A percentile compares a stretch with the other conserved stretches of the same genome.
Evolutionary conservation across 2,888 invertebrate genomes (phyloP).

Genomic region (Escarpia spicata): DNA sequence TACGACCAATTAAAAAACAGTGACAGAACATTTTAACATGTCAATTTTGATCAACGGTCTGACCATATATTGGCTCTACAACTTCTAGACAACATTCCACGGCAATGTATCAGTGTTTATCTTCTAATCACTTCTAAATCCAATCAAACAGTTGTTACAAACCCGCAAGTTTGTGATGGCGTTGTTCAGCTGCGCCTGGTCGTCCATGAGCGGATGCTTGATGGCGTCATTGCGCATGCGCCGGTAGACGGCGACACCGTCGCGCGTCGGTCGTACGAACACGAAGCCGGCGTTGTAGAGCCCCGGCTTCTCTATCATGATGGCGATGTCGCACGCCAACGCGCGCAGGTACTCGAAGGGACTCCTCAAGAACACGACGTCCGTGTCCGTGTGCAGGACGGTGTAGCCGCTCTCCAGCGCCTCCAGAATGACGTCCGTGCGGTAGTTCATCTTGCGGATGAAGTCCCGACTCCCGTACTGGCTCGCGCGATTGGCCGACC

Average conservation of each 20-base stretch:
- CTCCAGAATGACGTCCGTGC: slow-evolving; percentile 31
- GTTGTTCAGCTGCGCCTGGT: slow-evolving; percentile 36
- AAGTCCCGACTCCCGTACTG: slow-evolving; percentile 27
- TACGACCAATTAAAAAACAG: no score
- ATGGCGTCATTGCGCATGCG: slow-evolving; percentile 28
- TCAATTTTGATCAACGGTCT: background rate
- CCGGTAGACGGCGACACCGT: slow-evolving; percentile 28
- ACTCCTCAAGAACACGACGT: slow-evolving; percentile 29
- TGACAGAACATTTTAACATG: no score
- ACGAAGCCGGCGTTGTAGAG: slow-evolving; percentile 37
- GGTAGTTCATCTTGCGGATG: slow-evolving; percentile 34
- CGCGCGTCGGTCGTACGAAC: slow-evolving; percentile 30
- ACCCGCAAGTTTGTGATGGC: background rate
- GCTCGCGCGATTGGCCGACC: slow-evolving; percentile 21
- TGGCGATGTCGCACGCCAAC: slow-evolving; percentile 30
- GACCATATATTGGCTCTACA: no score
- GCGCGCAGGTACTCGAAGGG: slow-evolving; percentile 27
- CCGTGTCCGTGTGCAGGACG: slow-evolving; percentile 35
- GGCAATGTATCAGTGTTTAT: no score
- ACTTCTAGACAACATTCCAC: background rate
- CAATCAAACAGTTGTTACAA: background rate
- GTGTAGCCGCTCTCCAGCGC: slow-evolving; percentile 30
- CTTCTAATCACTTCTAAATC: background rate
- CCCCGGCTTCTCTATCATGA: slow-evolving; percentile 32
- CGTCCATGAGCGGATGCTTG: slow-evolving; percentile 27